A percentile compares a stretch with the other conserved stretches of the same genome.
Evolutionary conservation across 2,113 vertebrate species (phyloP).

Genomic region (Aix galericulata): DNA sequence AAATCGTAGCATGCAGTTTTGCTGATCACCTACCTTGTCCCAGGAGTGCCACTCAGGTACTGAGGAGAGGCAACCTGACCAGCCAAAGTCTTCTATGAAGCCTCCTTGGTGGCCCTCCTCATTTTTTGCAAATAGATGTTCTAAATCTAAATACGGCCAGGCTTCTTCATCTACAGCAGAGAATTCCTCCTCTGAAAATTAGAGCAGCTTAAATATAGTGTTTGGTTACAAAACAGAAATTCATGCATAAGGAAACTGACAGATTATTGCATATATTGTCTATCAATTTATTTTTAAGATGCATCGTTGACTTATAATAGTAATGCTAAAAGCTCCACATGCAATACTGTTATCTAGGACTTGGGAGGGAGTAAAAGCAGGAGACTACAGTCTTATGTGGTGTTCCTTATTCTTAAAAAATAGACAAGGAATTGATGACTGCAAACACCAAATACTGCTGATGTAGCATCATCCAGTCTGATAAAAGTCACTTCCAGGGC

Average conservation of each 20-base stretch:
- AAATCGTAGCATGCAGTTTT: background rate
- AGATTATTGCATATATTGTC: constrained; percentile 74
- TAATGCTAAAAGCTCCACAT: background rate
- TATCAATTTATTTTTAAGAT: constrained; percentile 74
- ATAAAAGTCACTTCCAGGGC: background rate
- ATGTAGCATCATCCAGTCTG: background rate
- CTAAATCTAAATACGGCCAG: constrained; percentile 4
- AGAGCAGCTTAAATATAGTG: constrained; percentile 74
- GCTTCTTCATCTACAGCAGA: constrained; percentile 64
- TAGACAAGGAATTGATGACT: background rate
- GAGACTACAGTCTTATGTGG: background rate
- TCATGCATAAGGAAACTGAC: constrained; percentile 70
- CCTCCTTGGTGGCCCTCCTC: background rate
- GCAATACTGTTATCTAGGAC: background rate
- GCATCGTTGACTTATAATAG: constrained; percentile 70
- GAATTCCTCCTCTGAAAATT: constrained; percentile 72
- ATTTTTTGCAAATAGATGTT: background rate
- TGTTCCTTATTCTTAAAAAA: background rate
- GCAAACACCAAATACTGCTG: background rate
- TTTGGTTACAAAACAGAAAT: constrained; percentile 74
- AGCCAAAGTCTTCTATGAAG: background rate
- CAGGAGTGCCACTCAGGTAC: background rate
- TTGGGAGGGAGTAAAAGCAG: constrained; percentile 11
- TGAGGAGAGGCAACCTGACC: background rate
- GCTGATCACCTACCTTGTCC: background rate